Base-by-base conservation (phyloP, 2,888 invertebrate species). In the Baccha elongata region DNA sequence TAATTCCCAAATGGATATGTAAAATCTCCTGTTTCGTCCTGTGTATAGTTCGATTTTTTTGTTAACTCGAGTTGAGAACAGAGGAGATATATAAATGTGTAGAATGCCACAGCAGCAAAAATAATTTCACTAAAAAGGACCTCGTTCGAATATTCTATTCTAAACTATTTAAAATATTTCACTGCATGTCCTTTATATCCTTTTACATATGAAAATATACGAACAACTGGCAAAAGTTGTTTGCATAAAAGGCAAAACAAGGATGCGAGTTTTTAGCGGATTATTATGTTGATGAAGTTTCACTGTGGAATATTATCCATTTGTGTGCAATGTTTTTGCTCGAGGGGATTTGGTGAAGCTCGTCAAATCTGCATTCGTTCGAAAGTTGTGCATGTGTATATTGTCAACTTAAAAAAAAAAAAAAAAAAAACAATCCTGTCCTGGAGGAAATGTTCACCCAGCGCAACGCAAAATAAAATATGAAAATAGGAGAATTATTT, bases 1-100 rank as follows among this genome's bases (percentile, higher is more conserved):
- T 83, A 83, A 83, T 78, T 73, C 78, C 78, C 78, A 83, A 83
- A 83, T 83, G 83, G 83, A 78, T 78, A 73, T 83, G 83, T 72
- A 83, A 83, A 83, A 68, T 73, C 48, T 17, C 65, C 13, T 64
- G 46, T 68, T 64, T 65, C 73, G 58, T 68, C 68, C 60, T 75
- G 65, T 67, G 17, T 40, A 17, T 15, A 35, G 17, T 13, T 23
- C 6, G 19, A 35, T 48, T 55, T 40, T 55, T 35, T 48, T 46
- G 40, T 15, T 53, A 15, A 15, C 10, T 15, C 1, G n/a, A 17
- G 7, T 35, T 8, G 23, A 11, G n/a, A 15, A 29, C 8, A 53
- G 21, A 52, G 32, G 44, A 42, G 26, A 46, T 67, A 58, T 64
- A 71, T 35, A 58, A 40, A 58, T 71, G 13, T 60, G 46, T n/a